Percentiles rank a stretch among this genome's conserved stretches.
Conservation (phyloP, 2,113 vertebrate genomes). For the Athene noctua region DNA sequence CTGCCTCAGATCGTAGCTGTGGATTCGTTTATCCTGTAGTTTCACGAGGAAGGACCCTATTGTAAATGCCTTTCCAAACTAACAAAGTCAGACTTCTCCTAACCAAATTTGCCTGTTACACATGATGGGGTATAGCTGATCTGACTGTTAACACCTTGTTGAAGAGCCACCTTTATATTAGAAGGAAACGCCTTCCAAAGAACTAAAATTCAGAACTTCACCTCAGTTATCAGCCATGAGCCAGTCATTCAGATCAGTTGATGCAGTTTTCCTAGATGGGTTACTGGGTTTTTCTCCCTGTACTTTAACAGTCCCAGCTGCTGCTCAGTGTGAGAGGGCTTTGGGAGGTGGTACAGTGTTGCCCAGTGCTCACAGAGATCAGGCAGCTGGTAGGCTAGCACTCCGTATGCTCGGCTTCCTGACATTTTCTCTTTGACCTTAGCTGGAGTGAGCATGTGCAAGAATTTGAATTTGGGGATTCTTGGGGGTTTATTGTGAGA, state of each 20-base stretch:
- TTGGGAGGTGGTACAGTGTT: neutral
- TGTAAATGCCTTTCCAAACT: neutral
- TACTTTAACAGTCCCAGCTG: neutral
- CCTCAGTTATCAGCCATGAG: neutral
- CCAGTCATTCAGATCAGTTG: neutral
- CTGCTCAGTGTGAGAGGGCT: neutral
- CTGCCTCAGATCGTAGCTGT: neutral
- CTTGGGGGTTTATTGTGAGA: neutral
- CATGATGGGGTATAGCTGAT: neutral
- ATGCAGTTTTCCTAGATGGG: neutral
- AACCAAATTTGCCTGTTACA: neutral
- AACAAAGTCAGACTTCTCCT: neutral
- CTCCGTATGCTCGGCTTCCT: neutral
- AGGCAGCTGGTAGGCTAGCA: neutral
- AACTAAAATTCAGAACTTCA: neutral
- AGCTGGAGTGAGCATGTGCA: neutral
- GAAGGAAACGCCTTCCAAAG: neutral
- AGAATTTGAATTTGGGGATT: neutral
- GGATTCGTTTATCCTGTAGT: neutral
- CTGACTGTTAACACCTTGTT: neutral
- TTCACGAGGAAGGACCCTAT: neutral
- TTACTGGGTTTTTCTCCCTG: neutral
- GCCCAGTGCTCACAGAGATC: neutral
- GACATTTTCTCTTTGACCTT: neutral
- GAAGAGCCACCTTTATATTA: neutral